Conservation (phyloP, 2,797 vertebrate species). For the Malacoctenus gilli region DNA sequence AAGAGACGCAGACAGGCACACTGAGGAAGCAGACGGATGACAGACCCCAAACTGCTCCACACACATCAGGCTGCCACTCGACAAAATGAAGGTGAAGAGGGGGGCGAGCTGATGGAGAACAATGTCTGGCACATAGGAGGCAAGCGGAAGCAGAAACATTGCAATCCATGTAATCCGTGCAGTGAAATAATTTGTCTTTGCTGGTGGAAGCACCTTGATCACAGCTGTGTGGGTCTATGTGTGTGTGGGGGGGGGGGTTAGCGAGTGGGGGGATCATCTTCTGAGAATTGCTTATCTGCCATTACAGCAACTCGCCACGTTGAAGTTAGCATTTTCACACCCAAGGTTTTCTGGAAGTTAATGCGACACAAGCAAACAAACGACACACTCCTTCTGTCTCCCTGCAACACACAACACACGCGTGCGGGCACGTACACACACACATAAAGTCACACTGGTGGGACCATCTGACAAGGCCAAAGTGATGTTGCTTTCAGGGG, state of each 20-base stretch:
- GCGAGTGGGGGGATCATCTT: conserved; percentile 57
- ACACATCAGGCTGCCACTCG: conserved; percentile 50
- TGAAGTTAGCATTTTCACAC: conserved; percentile 55
- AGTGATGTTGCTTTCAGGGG: conserved; percentile 79
- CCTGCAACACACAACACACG: not conserved
- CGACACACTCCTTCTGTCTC: conserved; percentile 20
- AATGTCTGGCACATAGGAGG: conserved; percentile 34
- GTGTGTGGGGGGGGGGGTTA: too few species aligned
- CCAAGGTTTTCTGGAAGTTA: conserved; percentile 63
- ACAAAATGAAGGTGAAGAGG: conserved; percentile 28
- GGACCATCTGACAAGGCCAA: conserved; percentile 80
- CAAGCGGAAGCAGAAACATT: conserved; percentile 18
- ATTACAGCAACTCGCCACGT: conserved; percentile 46
- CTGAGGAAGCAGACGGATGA: conserved; percentile 45
- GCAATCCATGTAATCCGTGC: conserved; percentile 57
- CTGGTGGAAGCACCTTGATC: conserved; percentile 65
- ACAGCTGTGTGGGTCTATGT: conserved; percentile 67
- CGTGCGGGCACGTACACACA: conserved; percentile 32
- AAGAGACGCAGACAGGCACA: conserved; percentile 42
- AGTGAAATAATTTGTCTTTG: conserved; percentile 64
- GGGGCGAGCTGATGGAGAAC: conserved; percentile 46
- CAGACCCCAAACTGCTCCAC: conserved; percentile 43
- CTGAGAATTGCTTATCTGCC: conserved; percentile 65
- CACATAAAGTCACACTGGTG: conserved; percentile 55
- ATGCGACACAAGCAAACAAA: conserved; percentile 61